Evolutionary conservation across 2,888 invertebrate species (phyloP).

Genomic region (Ceraclea dissimilis): DNA sequence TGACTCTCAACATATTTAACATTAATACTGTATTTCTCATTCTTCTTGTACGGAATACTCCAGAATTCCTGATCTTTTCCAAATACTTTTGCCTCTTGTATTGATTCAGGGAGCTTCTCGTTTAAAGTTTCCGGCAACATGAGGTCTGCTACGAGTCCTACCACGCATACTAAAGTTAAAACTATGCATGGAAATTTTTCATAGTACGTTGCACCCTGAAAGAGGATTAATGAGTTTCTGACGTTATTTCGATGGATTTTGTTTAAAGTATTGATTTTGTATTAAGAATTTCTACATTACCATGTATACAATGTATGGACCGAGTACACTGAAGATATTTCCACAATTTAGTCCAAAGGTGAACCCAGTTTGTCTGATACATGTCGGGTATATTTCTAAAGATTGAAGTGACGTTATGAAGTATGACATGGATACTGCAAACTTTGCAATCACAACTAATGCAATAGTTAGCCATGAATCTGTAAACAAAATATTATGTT

Average conservation of each 20-base stretch:
- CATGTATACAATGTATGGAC: slow-evolving; percentile 48
- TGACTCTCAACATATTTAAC: too few species aligned
- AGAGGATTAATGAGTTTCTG: too few species aligned
- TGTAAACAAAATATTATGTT: slow-evolving; percentile 18
- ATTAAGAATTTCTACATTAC: too few species aligned
- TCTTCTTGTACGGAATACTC: slow-evolving; percentile 19
- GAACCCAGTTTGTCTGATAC: slow-evolving; percentile 50
- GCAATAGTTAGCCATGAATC: slow-evolving; percentile 32
- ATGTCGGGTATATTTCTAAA: slow-evolving; percentile 53
- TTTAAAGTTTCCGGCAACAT: slow-evolving; percentile 51
- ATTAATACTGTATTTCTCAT: too few species aligned
- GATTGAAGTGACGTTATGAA: slow-evolving; percentile 47
- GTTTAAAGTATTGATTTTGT: not conserved
- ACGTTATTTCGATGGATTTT: too few species aligned
- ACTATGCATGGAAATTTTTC: slow-evolving; percentile 37
- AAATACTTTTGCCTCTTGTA: slow-evolving; percentile 46
- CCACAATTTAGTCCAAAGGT: slow-evolving; percentile 44
- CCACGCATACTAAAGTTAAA: slow-evolving; percentile 32
- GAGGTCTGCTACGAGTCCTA: slow-evolving; percentile 38
- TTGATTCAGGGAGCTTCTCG: slow-evolving; percentile 48
- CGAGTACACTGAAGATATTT: slow-evolving; percentile 41
- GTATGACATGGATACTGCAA: slow-evolving; percentile 43
- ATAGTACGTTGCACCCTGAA: slow-evolving; percentile 37
- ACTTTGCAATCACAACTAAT: slow-evolving; percentile 39
- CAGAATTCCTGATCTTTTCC: slow-evolving; percentile 38